Evolutionary conservation across 2,797 vertebrate genomes (phyloP).

Genomic region (Dallia pectoralis): DNA sequence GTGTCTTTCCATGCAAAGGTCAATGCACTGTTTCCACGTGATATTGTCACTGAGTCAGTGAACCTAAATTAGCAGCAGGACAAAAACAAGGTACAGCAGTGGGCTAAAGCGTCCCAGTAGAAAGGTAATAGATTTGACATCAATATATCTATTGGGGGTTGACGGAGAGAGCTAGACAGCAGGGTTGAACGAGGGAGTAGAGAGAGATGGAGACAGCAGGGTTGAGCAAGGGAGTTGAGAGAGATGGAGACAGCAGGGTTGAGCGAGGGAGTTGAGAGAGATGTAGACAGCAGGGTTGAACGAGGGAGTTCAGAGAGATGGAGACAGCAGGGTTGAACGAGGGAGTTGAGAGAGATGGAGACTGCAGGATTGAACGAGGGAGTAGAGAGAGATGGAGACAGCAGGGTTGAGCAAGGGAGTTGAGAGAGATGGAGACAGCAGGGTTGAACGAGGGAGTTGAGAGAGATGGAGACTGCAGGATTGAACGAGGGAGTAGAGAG

Average conservation of each 20-base stretch:
- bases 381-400: neutral
- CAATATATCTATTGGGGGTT: slow-evolving; percentile 59
- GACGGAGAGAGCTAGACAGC: slow-evolving; percentile 22
- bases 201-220: too few relatives aligned
- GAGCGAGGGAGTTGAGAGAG: neutral
- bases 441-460: neutral
- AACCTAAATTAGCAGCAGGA: slow-evolving; percentile 60
- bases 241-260: slow-evolving; percentile 30
- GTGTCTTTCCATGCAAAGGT: slow-evolving; percentile 13
- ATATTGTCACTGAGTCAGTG: slow-evolving; percentile 49
- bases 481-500: slow-evolving; percentile 4
- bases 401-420: slow-evolving; percentile 4
- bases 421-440: slow-evolving; percentile 27
- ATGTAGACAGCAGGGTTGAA: neutral
- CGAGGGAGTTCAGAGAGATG: neutral
- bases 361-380: neutral
- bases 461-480: neutral
- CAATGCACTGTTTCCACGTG: slow-evolving; percentile 59
- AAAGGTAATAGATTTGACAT: slow-evolving; percentile 70
- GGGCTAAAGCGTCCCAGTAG: slow-evolving; percentile 63
- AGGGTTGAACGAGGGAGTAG: slow-evolving; percentile 33
- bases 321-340: neutral
- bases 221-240: too few relatives aligned
- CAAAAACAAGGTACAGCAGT: slow-evolving; percentile 48
- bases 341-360: neutral